These are phyloP conservation scores for Vannuccia rotundouncinata DNA, from an alignment of 2,888 invertebrate genomes.

Conservation along the genomic window DNA sequence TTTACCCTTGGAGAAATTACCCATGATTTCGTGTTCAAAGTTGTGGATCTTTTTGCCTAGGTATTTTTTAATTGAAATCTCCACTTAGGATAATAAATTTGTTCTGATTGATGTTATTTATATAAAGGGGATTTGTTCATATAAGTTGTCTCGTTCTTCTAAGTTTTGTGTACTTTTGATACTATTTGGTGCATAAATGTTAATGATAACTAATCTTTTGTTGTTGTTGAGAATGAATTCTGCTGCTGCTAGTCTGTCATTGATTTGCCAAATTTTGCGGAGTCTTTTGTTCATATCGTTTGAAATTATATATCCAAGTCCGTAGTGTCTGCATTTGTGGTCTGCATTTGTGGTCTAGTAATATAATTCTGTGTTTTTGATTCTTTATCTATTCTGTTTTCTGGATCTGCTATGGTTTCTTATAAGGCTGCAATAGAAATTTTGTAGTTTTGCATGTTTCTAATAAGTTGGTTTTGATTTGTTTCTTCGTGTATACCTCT, in stretches of 20 bases:
- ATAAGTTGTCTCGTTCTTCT: background rate
- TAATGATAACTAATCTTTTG: background rate
- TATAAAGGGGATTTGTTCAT: background rate
- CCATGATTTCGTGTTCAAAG: conserved; percentile 9
- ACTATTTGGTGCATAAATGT: background rate
- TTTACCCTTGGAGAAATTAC: background rate
- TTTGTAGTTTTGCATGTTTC: background rate
- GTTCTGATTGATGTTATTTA: background rate
- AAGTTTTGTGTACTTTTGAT: background rate
- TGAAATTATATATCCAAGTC: too few species aligned
- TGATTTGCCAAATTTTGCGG: too few species aligned
- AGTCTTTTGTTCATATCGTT: too few species aligned
- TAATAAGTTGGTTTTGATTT: background rate
- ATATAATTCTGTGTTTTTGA: too few species aligned
- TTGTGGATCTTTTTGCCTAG: background rate
- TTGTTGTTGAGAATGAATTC: too few species aligned
- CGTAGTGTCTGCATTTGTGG: too few species aligned
- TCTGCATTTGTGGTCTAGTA: too few species aligned
- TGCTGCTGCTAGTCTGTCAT: too few species aligned
- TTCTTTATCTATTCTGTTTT: background rate
- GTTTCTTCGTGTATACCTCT: background rate
- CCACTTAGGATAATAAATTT: background rate
- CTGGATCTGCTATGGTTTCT: background rate
- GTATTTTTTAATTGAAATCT: background rate
- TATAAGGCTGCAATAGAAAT: background rate